Conservation (phyloP, 1,140 invertebrate species). For the Acromyrmex heyeri region DNA sequence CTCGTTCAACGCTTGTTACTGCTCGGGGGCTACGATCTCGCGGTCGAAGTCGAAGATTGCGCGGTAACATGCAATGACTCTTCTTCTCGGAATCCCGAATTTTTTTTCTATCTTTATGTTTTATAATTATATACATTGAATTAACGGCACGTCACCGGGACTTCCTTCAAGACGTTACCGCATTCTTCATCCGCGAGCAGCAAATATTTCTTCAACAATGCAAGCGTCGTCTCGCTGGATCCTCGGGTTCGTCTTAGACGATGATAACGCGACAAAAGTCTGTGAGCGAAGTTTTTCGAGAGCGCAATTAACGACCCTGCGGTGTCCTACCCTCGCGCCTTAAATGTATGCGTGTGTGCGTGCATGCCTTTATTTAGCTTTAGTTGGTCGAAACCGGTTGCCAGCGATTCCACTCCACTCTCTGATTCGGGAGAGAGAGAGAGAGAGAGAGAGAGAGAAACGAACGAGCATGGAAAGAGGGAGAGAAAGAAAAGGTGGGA, state of each 20-base stretch:
- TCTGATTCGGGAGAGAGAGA: background rate
- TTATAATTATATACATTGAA: conserved; percentile 42
- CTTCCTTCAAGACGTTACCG: background rate
- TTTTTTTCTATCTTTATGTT: conserved; percentile 14
- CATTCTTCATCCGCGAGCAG: conserved; percentile 1
- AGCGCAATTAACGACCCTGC: conserved; percentile 67
- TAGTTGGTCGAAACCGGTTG: conserved; percentile 79
- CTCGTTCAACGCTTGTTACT: conserved; percentile 13
- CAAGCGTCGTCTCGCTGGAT: background rate
- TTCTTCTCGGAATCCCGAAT: background rate
- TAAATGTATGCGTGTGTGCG: background rate
- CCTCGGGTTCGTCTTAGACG: background rate
- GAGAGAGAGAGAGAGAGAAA: background rate
- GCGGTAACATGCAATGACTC: background rate
- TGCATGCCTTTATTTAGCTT: conserved; percentile 79
- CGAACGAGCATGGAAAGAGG: too few relatives aligned
- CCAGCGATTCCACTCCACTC: conserved; percentile 68
- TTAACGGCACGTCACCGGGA: background rate
- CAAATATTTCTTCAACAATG: conserved; percentile 7
- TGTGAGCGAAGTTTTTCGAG: conserved; percentile 62
- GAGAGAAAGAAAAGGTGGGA: background rate
- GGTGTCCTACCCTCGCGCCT: conserved; percentile 63
- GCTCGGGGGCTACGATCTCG: conserved; percentile 40
- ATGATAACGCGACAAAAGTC: background rate
- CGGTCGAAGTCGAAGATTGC: background rate